Evolutionary conservation across 2,113 vertebrate genomes (phyloP), one percentile per base, ranked within the genome.

Genomic region (Lethenteron reissneri): DNA sequence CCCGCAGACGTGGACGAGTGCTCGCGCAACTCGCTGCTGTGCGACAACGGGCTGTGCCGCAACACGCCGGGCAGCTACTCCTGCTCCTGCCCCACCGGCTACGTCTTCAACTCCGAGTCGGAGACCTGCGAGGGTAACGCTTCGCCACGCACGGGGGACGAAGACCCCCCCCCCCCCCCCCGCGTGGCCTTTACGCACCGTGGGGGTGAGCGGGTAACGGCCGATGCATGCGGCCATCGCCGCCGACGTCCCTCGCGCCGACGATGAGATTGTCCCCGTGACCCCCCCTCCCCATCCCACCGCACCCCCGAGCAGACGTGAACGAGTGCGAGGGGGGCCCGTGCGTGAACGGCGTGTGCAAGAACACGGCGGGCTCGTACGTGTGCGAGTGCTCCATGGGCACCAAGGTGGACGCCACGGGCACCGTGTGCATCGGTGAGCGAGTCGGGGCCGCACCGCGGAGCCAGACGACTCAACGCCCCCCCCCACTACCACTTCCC

Each of bases 241-340:
- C 41, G 41, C 41, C 41, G 41, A 41, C 41, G 41, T 41, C 41
- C 41, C 41, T 41, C 6, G 41, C 41, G 1, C 41, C 41, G 41
- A 41, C 41, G 41, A 68, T 68, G 64, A 68, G n/a, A 17, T n/a
- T 68, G n/a, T 8, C 11, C 11, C n/a, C 25, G 10, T 68, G 9
- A 68, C 21, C 21, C n/a, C 64, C 21, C 64, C 21, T 1, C 2
- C 64, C 21, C 21, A 15, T 68, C 62, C 21, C n/a, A 21, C n/a
- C 11, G n/a, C 21, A n/a, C 8, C 64, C 64, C 9, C 64, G n/a
- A 21, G 41, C 77, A 89, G 86, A 88, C 76, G 75, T 85, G 80
- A 83, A 88, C 74, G 86, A 89, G 81, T 88, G 86, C 80, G 84
- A 84, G 77, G 86, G 79, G 74, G 84, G 76, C 69, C 87, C 85